phyloP scores from a whole-genome alignment of 2,797 vertebrate genomes.

The Scarus forsteni region DNA sequence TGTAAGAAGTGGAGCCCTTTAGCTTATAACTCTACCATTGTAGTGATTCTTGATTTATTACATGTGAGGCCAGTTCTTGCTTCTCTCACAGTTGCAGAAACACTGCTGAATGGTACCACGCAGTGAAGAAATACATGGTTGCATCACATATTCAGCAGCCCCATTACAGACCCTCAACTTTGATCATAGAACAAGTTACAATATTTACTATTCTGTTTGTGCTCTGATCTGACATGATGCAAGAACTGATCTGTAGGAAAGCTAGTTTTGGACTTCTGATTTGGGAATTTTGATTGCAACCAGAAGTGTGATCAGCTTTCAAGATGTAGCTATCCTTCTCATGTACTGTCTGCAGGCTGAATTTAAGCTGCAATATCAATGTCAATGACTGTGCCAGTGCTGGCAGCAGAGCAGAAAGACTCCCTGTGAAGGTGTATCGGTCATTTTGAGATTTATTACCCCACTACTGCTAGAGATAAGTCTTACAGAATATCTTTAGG shows the following conservation, averaged over 20 bases:
- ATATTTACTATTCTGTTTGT: constrained; percentile 18
- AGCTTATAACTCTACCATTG: neutral
- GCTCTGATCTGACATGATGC: neutral
- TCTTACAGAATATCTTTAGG: neutral
- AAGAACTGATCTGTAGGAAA: neutral
- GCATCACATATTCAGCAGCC: neutral
- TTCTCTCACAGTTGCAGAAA: neutral
- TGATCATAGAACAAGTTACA: neutral
- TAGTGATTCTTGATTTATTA: neutral
- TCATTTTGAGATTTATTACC: neutral
- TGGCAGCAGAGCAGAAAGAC: neutral
- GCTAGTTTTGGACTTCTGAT: constrained; percentile 8
- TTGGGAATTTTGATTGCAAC: neutral
- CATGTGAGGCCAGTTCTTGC: neutral
- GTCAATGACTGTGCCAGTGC: neutral
- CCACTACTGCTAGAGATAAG: no score
- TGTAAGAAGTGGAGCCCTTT: neutral
- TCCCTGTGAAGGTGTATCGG: neutral
- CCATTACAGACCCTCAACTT: neutral
- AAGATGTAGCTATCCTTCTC: neutral
- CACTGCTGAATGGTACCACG: neutral
- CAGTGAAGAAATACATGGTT: neutral
- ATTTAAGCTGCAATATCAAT: neutral
- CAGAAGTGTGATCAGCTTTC: neutral
- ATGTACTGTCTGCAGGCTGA: neutral